These are phyloP conservation scores for Epinephelus lanceolatus DNA, from an alignment of 2,113 vertebrate genomes.

Conservation along the genomic window DNA sequence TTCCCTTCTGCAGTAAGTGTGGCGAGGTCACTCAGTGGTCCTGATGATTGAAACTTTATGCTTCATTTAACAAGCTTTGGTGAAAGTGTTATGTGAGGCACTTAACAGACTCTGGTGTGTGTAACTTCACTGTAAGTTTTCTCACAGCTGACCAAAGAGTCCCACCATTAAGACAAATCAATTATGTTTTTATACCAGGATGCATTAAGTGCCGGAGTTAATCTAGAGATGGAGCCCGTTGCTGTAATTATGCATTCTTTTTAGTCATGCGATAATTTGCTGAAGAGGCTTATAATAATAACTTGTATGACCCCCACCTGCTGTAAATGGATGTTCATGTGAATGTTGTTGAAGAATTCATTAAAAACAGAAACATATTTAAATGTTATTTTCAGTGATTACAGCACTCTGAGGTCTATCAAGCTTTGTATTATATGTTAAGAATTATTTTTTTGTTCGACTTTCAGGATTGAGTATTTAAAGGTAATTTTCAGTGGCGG, in stretches of 20 bases:
- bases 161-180: conserved; percentile 8
- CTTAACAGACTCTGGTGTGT: conserved; percentile 8
- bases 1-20: conserved; percentile 40
- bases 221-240: conserved; percentile 8
- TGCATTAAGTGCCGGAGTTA: background rate
- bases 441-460: background rate
- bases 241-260: conserved; percentile 12
- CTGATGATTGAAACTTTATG: conserved; percentile 49
- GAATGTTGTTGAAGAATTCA: background rate
- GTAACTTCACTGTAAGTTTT: background rate
- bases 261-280: background rate
- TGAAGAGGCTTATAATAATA: background rate
- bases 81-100: conserved; percentile 41
- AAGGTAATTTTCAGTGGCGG: background rate
- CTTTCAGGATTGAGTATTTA: background rate
- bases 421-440: background rate
- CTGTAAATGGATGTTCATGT: background rate
- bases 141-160: background rate
- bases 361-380: background rate
- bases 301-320: background rate
- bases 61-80: conserved; percentile 52
- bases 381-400: background rate
- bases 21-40: conserved; percentile 43
- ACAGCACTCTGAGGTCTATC: no score
- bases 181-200: background rate